Percentiles rank a stretch among this genome's conserved stretches.
Evolutionary conservation across 2,888 invertebrate genomes (phyloP).

Genomic region (Myathropa florea): DNA sequence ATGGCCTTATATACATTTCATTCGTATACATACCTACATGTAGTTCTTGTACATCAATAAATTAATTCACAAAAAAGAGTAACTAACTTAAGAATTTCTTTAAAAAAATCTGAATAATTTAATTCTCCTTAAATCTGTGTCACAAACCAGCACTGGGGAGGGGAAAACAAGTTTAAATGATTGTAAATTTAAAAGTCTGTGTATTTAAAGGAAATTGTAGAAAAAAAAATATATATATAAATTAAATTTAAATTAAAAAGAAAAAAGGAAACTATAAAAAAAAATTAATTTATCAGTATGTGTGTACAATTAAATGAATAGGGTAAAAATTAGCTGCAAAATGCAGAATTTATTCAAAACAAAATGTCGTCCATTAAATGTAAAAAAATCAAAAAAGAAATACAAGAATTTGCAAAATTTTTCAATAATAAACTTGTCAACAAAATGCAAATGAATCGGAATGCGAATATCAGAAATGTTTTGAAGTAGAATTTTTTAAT

Average conservation of each 20-base stretch:
- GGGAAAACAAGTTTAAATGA: constrained; percentile 19
- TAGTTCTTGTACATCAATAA: constrained; percentile 30
- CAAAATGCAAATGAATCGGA: constrained; percentile 7
- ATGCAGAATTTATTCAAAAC: constrained; percentile 24
- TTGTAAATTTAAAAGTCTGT: constrained; percentile 67
- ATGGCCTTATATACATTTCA: constrained; percentile 71
- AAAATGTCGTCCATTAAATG: constrained; percentile 61
- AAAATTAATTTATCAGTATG: not conserved
- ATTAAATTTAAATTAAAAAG: constrained; percentile 17
- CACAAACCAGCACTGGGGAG: not conserved
- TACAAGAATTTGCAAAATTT: not conserved
- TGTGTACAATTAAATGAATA: not conserved
- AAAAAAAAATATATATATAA: constrained; percentile 19
- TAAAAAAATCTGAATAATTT: not conserved
- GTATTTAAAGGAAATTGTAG: constrained; percentile 49
- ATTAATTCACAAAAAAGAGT: constrained; percentile 16
- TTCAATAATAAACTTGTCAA: not conserved
- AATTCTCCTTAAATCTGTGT: not conserved
- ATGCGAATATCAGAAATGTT: constrained; percentile 36
- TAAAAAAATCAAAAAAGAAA: constrained; percentile 21
- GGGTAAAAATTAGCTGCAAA: not conserved
- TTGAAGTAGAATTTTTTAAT: not conserved
- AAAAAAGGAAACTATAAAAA: not conserved
- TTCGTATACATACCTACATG: constrained; percentile 41
- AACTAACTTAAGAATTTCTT: not conserved